Evolutionary conservation across 2,888 invertebrate genomes (phyloP).

Genomic region (Heliconius ethilla): DNA sequence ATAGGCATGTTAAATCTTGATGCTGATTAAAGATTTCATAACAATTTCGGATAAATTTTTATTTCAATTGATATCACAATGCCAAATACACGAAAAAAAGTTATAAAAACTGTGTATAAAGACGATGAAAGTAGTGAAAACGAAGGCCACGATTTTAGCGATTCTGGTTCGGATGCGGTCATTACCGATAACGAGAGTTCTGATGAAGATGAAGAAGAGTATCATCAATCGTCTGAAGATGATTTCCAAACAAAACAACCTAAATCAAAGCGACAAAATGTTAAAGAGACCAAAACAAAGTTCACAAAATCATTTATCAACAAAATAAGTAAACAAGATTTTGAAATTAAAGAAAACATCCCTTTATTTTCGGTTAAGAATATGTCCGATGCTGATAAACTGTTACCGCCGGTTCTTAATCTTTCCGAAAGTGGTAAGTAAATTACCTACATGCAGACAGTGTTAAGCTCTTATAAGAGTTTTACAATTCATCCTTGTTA

Average conservation of each 20-base stretch:
- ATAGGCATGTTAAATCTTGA: neutral
- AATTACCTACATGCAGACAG: neutral
- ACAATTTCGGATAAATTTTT: neutral
- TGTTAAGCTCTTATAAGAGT: too few relatives aligned
- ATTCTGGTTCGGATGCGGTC: slow-evolving; percentile 78
- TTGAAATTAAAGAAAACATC: slow-evolving; percentile 51
- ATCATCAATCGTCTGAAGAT: slow-evolving; percentile 60
- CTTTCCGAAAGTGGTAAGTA: slow-evolving; percentile 78
- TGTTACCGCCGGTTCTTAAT: slow-evolving; percentile 71
- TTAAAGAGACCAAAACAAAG: slow-evolving; percentile 49
- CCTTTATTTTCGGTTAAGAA: slow-evolving; percentile 66
- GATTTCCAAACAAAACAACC: slow-evolving; percentile 57
- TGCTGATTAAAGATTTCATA: neutral
- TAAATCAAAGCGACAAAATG: slow-evolving; percentile 43
- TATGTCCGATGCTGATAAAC: slow-evolving; percentile 73
- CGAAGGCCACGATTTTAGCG: slow-evolving; percentile 71
- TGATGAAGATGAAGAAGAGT: slow-evolving; percentile 54
- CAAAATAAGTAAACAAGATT: slow-evolving; percentile 61
- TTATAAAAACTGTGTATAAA: slow-evolving; percentile 72
- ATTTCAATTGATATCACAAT: slow-evolving; percentile 48
- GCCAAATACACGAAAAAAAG: slow-evolving; percentile 72
- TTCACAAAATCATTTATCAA: slow-evolving; percentile 61
- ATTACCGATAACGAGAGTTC: slow-evolving; percentile 68
- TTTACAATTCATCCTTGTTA: neutral
- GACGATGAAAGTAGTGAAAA: slow-evolving; percentile 69